Evolutionary conservation across 2,797 vertebrate species (phyloP), one percentile per base, ranked within the genome.

Genomic region (Apogon talboti): DNA sequence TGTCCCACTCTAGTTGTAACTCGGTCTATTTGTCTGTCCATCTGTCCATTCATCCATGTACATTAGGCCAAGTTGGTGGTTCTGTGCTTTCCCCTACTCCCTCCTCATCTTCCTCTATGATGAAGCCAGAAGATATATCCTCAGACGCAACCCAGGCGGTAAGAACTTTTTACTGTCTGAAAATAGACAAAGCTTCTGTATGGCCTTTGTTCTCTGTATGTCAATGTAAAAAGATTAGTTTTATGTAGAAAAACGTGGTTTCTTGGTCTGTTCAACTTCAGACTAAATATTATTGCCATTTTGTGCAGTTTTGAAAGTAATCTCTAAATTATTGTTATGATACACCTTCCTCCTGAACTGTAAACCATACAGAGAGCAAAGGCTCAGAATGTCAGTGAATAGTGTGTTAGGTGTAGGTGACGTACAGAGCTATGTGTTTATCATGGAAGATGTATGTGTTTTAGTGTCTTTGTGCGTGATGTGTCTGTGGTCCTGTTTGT

Each of bases 91-190:
- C 91, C 98, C 97, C 0, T 99, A 99, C 79, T 97, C 96, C 43
- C 95, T 99, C n/a, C 93, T 99, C 82, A 99, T 99, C 90, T 98
- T 99, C 24, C 58, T 99, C 58, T 99, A 99, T 2, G 98, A 99
- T 71, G 97, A 99, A 94, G 90, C 90, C 83, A 92, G 98, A 81
- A 97, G 96, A 89, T 94, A 99, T 69, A 95, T 98, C 67, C 94
- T 99, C 89, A 93, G 97, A 86, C 95, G 95, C 79, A 96, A 94
- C 93, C 97, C 98, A 86, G 98, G 97, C 54, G 97, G 97, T 99
- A 93, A 95, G 92, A 68, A 37, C 21, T 28, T 33, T 54, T 30
- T 44, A 19, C 44, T 47, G 38, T 43, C 4, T 11, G 6, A 44
- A 28, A 15, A 8, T 13, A 16, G 37, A 24, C 53, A 4, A 46